Conservation (phyloP, 2,113 vertebrate genomes). For the mouse (Mus musculus) region DNA sequence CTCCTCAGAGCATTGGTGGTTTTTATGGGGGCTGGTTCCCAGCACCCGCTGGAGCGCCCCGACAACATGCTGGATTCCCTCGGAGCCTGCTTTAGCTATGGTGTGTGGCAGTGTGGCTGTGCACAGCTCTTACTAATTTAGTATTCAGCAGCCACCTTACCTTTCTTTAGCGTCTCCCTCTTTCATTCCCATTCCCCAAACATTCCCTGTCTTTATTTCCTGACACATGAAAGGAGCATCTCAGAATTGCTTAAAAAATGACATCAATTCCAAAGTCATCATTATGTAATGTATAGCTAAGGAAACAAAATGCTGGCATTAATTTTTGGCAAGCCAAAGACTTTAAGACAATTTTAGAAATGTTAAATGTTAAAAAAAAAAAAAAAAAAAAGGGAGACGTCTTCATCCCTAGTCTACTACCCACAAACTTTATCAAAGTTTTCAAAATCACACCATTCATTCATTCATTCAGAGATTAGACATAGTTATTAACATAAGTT, state of each 20-base stretch:
- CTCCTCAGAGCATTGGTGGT: neutral
- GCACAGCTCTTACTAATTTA: neutral
- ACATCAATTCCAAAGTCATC: constrained; percentile 1
- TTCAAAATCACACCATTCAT: constrained; percentile 38
- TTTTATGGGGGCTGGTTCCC: neutral
- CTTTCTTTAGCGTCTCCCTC: neutral
- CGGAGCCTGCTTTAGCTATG: neutral
- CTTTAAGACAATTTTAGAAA: constrained; percentile 59
- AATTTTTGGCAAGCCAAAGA: constrained; percentile 26
- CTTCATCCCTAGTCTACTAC: neutral
- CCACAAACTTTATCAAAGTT: neutral
- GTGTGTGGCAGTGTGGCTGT: neutral
- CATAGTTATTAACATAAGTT: constrained; percentile 56
- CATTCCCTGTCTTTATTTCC: constrained; percentile 1
- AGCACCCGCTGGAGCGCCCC: neutral
- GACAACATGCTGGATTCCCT: neutral
- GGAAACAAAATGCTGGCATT: constrained; percentile 47
- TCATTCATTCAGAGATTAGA: constrained; percentile 46
- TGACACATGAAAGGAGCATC: neutral
- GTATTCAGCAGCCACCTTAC: neutral
- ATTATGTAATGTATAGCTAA: constrained; percentile 16
- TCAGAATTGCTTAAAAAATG: constrained; percentile 46
- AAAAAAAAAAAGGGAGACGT: neutral
- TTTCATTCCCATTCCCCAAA: neutral
- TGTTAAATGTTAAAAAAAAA: neutral